phyloP scores from a whole-genome alignment of 2,888 invertebrate species.

The Tachina fera region DNA sequence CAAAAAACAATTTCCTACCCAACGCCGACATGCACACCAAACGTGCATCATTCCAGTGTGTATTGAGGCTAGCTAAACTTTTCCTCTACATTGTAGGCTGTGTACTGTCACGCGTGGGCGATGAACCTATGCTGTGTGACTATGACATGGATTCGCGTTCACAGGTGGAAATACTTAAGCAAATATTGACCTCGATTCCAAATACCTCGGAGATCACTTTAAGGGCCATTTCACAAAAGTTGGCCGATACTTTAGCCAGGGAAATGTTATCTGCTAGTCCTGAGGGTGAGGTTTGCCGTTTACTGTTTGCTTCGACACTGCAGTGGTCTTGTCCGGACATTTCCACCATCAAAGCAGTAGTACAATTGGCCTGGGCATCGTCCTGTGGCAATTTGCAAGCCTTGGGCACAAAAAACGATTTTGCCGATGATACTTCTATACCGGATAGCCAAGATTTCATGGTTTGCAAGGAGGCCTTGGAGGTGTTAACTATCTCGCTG shows the following conservation, averaged over 20 bases:
- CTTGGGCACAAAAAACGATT: slow-evolving; percentile 85
- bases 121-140: slow-evolving; percentile 84
- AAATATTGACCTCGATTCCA: slow-evolving; percentile 90
- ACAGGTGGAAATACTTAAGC: slow-evolving; percentile 87
- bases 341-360: slow-evolving; percentile 88
- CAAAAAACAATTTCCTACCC: slow-evolving; percentile 92
- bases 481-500: slow-evolving; percentile 94
- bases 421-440: slow-evolving; percentile 83
- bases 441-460: slow-evolving; percentile 87
- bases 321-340: slow-evolving; percentile 89
- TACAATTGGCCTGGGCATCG: slow-evolving; percentile 91
- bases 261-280: slow-evolving; percentile 84
- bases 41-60: slow-evolving; percentile 92
- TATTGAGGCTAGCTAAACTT: slow-evolving; percentile 94
- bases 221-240: slow-evolving; percentile 91
- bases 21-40: slow-evolving; percentile 90
- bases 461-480: slow-evolving; percentile 96
- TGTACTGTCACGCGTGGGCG: slow-evolving; percentile 87
- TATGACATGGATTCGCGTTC: slow-evolving; percentile 83
- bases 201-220: slow-evolving; percentile 94
- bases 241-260: slow-evolving; percentile 91
- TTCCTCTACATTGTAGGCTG: slow-evolving; percentile 94
- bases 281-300: slow-evolving; percentile 84
- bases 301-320: slow-evolving; percentile 85
- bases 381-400: slow-evolving; percentile 89